A percentile compares a stretch with the other conserved stretches of the same genome.
Conservation (phyloP, 2,797 vertebrate genomes). For the Phoeniculus purpureus region DNA sequence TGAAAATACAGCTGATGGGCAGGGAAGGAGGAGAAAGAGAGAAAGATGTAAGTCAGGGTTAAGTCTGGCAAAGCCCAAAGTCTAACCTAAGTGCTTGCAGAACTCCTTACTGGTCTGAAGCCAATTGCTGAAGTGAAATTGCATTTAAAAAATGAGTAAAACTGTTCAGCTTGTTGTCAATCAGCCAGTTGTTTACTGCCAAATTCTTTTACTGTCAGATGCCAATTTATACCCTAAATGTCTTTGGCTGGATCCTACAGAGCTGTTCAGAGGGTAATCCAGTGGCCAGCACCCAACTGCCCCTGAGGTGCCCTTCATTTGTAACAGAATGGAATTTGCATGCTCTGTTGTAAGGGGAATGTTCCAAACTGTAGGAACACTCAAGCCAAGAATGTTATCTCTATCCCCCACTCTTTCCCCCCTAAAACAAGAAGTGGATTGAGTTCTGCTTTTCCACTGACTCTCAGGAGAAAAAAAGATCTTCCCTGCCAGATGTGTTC, state of each 20-base stretch:
- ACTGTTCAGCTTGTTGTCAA: neutral
- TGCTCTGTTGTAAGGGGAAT: neutral
- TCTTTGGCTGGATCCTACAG: neutral
- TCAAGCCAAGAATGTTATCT: neutral
- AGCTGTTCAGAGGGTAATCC: neutral
- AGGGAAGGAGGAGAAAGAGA: neutral
- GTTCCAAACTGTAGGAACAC: neutral
- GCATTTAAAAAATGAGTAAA: neutral
- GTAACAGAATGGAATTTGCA: slow-evolving; percentile 49
- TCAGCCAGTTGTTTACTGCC: neutral
- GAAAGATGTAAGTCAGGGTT: neutral
- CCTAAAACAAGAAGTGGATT: neutral
- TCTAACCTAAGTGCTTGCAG: neutral
- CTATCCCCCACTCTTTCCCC: neutral
- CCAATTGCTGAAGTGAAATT: neutral
- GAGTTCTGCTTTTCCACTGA: slow-evolving; percentile 20
- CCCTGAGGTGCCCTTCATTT: slow-evolving; percentile 36
- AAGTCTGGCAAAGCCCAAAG: neutral
- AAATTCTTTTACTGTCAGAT: neutral
- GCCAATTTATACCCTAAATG: neutral
- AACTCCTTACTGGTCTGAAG: neutral
- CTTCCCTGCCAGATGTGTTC: slow-evolving; percentile 50
- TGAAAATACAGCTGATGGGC: neutral
- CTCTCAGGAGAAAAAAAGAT: slow-evolving; percentile 15
- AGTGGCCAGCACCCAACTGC: neutral